Percentiles rank a stretch among this genome's conserved stretches.
phyloP scores from a whole-genome alignment of 2,888 invertebrate species.

The Chrysolina americana region DNA sequence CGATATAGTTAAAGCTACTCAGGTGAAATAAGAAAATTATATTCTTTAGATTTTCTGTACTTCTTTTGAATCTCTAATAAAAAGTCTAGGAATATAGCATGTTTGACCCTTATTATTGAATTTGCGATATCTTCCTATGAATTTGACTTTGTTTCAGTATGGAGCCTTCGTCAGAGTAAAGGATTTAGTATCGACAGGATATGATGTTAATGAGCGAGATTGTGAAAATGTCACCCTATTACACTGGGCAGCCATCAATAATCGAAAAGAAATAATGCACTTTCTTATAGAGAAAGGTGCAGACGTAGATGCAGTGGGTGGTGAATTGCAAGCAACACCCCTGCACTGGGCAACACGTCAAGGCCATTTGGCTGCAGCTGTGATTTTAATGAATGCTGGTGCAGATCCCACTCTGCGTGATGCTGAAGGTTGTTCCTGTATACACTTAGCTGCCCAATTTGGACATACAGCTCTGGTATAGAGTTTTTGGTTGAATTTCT shows the following conservation, averaged over 20 bases:
- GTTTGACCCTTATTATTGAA: neutral
- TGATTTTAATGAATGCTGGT: constrained; percentile 79
- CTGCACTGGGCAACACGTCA: constrained; percentile 98
- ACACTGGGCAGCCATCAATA: constrained; percentile 99
- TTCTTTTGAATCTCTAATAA: too few species aligned
- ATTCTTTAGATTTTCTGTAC: too few species aligned
- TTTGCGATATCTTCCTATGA: neutral
- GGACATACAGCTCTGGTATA: constrained; percentile 92
- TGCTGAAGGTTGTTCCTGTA: constrained; percentile 95
- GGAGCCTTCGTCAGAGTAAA: constrained; percentile 88
- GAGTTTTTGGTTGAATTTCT: neutral
- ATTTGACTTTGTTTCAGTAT: constrained; percentile 73
- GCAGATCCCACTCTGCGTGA: constrained; percentile 93
- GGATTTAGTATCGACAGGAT: constrained; percentile 92
- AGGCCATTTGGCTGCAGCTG: constrained; percentile 88
- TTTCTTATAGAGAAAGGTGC: constrained; percentile 91
- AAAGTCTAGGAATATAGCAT: too few species aligned
- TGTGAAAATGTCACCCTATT: constrained; percentile 95
- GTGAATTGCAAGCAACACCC: constrained; percentile 95
- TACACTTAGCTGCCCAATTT: constrained; percentile 97
- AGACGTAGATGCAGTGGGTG: constrained; percentile 93
- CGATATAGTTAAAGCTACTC: constrained; percentile 96
- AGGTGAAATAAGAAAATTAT: constrained; percentile 72
- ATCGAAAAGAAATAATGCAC: constrained; percentile 91
- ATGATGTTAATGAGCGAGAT: constrained; percentile 95